These are phyloP conservation scores for Dissostichus mawsoni DNA, from an alignment of 2,113 vertebrate genomes.

Conservation along the genomic window DNA sequence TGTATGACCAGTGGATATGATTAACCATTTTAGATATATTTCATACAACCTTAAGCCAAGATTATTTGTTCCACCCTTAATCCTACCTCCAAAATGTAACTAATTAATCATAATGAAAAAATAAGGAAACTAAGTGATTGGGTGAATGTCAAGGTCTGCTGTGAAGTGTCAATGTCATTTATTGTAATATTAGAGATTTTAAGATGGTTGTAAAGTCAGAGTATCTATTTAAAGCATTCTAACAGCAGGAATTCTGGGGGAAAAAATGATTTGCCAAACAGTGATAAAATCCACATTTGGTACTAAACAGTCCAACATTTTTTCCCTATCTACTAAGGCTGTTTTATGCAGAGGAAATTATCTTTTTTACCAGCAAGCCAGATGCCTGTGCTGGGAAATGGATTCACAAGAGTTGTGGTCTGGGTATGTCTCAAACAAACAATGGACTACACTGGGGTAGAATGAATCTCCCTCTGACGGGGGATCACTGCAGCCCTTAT, in stretches of 20 bases:
- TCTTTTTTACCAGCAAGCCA: conserved; percentile 58
- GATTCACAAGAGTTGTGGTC: conserved; percentile 41
- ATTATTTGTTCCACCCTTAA: neutral
- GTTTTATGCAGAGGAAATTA: conserved; percentile 57
- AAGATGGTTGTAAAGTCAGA: conserved; percentile 18
- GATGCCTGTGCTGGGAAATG: conserved; percentile 61
- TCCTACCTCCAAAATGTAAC: neutral
- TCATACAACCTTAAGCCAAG: conserved; percentile 1
- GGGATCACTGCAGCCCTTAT: conserved; percentile 15
- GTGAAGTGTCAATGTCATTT: conserved; percentile 21
- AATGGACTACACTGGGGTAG: conserved; percentile 31
- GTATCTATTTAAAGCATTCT: conserved; percentile 32
- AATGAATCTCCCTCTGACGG: conserved; percentile 31
- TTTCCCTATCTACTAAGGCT: conserved; percentile 54
- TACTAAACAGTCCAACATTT: conserved; percentile 47
- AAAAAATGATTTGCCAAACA: conserved; percentile 41
- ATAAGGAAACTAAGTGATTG: neutral
- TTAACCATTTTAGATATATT: conserved; percentile 23
- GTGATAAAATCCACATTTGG: conserved; percentile 63
- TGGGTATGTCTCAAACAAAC: conserved; percentile 52
- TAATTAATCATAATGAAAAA: conserved; percentile 20
- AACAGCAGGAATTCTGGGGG: conserved; percentile 28
- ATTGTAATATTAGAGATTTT: conserved; percentile 17
- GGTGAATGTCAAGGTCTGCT: neutral
- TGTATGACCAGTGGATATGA: neutral